Conservation (phyloP, 2,888 invertebrate genomes). For the Spilosoma lubricipeda region DNA sequence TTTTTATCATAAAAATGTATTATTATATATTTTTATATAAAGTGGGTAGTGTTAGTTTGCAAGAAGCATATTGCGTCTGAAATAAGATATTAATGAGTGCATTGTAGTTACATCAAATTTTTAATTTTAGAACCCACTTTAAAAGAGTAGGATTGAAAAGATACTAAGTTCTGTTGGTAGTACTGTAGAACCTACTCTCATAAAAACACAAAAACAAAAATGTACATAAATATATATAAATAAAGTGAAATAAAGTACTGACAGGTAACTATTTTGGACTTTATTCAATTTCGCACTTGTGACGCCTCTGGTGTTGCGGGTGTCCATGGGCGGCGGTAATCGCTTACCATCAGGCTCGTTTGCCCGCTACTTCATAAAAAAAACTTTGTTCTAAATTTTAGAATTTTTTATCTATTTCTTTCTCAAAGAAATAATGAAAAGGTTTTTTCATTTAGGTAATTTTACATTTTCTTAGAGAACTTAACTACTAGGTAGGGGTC, state of each 20-base stretch:
- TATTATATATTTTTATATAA: not conserved
- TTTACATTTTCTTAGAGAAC: too few species aligned
- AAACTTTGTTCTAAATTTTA: too few species aligned
- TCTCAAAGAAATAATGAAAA: not conserved
- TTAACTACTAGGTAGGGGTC: not conserved
- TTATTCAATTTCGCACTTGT: too few species aligned
- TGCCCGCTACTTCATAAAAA: too few species aligned
- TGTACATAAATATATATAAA: too few species aligned
- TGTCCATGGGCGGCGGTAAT: too few species aligned
- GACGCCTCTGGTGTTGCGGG: too few species aligned
- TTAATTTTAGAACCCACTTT: not conserved
- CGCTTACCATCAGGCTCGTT: too few species aligned
- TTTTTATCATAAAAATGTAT: not conserved
- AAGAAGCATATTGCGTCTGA: not conserved
- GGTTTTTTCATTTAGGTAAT: not conserved
- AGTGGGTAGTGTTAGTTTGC: not conserved
- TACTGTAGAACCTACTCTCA: not conserved
- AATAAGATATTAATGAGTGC: not conserved
- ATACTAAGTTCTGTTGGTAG: not conserved
- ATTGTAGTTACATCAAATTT: not conserved
- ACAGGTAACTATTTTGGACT: too few species aligned
- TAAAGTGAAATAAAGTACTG: too few species aligned
- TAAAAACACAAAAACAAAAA: too few species aligned
- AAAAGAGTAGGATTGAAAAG: not conserved
- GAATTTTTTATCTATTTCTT: not conserved